Conservation (phyloP, 2,113 vertebrate genomes). For the Toxostoma redivivum region DNA sequence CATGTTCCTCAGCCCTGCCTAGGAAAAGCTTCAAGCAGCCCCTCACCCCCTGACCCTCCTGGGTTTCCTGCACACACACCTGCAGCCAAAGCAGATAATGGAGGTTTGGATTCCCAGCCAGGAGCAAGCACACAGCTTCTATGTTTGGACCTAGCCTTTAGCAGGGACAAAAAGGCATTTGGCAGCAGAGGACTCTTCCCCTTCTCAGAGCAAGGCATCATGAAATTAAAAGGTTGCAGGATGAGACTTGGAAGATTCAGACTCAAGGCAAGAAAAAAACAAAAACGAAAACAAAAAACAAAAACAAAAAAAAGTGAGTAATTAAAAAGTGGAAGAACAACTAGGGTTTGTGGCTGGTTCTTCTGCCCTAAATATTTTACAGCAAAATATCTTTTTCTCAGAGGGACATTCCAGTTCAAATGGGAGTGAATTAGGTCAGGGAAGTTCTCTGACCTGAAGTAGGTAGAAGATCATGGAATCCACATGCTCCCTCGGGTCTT, state of each 20-base stretch:
- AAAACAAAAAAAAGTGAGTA: not conserved
- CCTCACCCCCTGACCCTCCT: rapidly evolving
- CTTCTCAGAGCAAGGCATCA: not conserved
- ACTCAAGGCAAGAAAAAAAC: not conserved
- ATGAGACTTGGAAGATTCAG: not conserved
- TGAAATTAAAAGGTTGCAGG: not conserved
- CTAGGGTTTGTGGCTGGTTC: not conserved
- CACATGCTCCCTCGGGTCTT: not conserved
- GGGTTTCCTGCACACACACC: not conserved
- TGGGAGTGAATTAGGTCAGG: not conserved
- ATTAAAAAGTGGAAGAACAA: not conserved
- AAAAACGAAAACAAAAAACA: no score
- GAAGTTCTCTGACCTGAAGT: not conserved
- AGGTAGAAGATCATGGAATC: not conserved
- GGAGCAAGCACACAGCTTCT: not conserved
- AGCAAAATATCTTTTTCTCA: not conserved
- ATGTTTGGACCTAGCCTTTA: not conserved
- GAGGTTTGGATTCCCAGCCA: not conserved
- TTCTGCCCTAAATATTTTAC: not conserved
- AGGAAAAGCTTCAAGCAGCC: not conserved
- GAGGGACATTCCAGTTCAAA: not conserved
- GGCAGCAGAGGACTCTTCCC: not conserved
- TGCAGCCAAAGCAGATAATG: rapidly evolving
- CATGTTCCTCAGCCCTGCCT: not conserved
- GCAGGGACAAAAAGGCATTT: not conserved